Evolutionary conservation across 1,140 invertebrate genomes (phyloP), one percentile per base, ranked within the genome.

Genomic region (Armadillidium nasatum): DNA sequence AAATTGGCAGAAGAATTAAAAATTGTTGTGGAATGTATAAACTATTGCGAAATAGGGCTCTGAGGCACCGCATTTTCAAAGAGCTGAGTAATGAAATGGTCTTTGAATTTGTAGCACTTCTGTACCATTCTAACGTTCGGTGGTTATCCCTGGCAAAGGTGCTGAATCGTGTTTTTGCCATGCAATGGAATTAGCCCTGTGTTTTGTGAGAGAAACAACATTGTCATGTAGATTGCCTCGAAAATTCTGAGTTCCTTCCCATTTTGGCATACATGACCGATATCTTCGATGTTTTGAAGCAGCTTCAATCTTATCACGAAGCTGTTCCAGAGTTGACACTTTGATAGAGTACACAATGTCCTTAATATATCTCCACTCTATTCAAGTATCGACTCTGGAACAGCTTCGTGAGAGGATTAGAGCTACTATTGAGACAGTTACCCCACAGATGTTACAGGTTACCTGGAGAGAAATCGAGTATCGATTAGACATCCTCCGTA

Each of bases 121-220:
- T 75, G 67, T 44, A 75, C 70, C 74, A 75, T 76, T 76, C 11
- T 22, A 19, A 76, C 72, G 72, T 76, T 76, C 70, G 73, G 15
- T 74, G 44, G n/a, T n/a, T n/a, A n/a, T 33, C 33, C 6, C 50
- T 7, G 50, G 73, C 7, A 67, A 76, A 76, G 68, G 72, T 78
- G 74, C 46, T 78, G 76, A 78, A 78, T 78, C 76, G 50, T 78
- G 75, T 76, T 76, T 71, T 77, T 78, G 76, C 75, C 74, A 76
- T 69, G 76, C 73, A 68, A 43, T 76, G 46, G 75, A 76, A 76
- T 76, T 60, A 76, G 71, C 70, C n/a, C n/a, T 74, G 74, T 76
- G 74, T 76, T 76, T 76, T 76, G 75, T 70, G 11, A 74, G 75
- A 76, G 71, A 71, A 74, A 43, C 71, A 76, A 74, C 54, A 66